phyloP scores from a whole-genome alignment of 1,140 invertebrate species.

The Oscheius sp. region DNA sequence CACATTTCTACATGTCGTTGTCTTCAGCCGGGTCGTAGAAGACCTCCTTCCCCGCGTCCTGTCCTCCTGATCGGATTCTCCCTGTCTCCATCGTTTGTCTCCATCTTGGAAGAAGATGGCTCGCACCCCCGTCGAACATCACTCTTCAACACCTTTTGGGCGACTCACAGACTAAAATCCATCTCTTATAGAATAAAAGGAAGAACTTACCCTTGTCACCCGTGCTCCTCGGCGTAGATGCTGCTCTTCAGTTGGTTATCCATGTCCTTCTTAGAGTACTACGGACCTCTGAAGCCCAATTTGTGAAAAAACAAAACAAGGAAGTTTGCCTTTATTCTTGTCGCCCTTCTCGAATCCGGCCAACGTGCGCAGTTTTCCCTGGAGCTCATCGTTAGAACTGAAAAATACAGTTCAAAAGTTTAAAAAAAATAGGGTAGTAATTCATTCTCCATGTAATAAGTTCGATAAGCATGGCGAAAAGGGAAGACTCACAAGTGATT shows the following conservation, averaged over 20 bases:
- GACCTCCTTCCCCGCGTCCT: slow-evolving; percentile 3
- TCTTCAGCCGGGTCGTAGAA: slow-evolving; percentile 69
- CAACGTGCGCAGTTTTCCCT: slow-evolving; percentile 19
- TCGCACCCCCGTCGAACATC: not conserved
- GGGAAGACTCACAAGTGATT: too few relatives aligned
- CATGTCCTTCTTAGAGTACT: slow-evolving; percentile 27
- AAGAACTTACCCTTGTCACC: slow-evolving; percentile 1
- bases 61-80: slow-evolving; percentile 25
- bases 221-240: slow-evolving; percentile 25
- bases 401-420: too few relatives aligned
- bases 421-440: too few relatives aligned
- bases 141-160: slow-evolving; percentile 9
- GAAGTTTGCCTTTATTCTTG: not conserved
- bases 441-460: too few relatives aligned
- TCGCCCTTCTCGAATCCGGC: slow-evolving; percentile 22
- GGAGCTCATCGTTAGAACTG: slow-evolving; percentile 30
- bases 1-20: slow-evolving; percentile 68
- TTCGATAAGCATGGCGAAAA: too few relatives aligned
- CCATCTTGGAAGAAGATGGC: slow-evolving; percentile 17
- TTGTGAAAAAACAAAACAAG: not conserved
- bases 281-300: not conserved
- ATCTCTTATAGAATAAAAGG: not conserved
- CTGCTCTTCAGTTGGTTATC: slow-evolving; percentile 23
- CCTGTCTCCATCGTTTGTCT: not conserved
- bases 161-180: not conserved